These are phyloP conservation scores for Tipula helvola DNA, from an alignment of 2,888 invertebrate species.

Conservation along the genomic window DNA sequence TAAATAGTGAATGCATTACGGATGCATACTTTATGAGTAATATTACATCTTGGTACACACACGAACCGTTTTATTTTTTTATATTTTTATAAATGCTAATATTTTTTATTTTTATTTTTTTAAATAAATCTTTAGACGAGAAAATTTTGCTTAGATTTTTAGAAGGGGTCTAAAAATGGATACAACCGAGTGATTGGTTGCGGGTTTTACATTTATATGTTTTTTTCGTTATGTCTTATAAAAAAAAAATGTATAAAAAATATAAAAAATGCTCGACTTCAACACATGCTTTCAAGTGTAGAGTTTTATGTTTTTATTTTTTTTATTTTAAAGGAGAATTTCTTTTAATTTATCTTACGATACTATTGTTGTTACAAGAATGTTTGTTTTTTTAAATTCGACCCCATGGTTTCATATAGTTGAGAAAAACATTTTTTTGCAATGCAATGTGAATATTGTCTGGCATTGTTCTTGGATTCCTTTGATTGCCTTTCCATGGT, in stretches of 20 bases:
- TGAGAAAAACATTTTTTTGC: neutral
- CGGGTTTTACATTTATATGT: slow-evolving; percentile 6
- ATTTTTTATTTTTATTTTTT: neutral
- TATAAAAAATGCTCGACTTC: neutral
- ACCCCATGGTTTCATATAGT: neutral
- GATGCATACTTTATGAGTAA: slow-evolving; percentile 25
- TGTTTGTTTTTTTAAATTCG: neutral
- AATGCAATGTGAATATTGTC: neutral
- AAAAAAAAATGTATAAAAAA: neutral
- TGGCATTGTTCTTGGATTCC: neutral
- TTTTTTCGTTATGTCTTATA: neutral
- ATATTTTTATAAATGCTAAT: neutral
- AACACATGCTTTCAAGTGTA: neutral
- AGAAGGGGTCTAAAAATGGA: slow-evolving; percentile 23
- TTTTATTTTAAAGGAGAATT: neutral
- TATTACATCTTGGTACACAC: neutral
- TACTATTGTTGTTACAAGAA: neutral
- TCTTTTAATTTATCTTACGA: neutral
- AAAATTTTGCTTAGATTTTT: slow-evolving; percentile 11
- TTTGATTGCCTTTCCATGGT: neutral
- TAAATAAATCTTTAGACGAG: neutral
- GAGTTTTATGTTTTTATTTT: neutral
- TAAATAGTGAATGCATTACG: slow-evolving; percentile 37
- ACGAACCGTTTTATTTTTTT: neutral
- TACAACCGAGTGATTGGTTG: slow-evolving; percentile 17